A percentile compares a stretch with the other conserved stretches of the same genome.
These are phyloP conservation scores for Entelurus aequoreus DNA, from an alignment of 2,113 vertebrate species.

Conservation along the genomic window DNA sequence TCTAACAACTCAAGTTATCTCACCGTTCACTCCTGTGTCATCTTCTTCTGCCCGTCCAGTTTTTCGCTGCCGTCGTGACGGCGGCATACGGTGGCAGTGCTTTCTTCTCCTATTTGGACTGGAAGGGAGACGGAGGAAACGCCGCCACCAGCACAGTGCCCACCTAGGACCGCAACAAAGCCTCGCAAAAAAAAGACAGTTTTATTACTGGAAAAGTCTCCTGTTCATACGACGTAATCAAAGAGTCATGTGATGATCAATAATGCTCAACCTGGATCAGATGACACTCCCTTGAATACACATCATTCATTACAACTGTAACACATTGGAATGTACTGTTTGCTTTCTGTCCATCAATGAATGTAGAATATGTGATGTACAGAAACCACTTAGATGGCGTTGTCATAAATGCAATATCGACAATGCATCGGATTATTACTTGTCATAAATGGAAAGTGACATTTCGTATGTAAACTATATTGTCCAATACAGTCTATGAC, in stretches of 20 bases:
- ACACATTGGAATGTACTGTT: too few species aligned
- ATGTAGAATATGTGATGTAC: too few species aligned
- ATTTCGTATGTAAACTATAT: too few species aligned
- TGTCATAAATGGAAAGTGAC: too few species aligned
- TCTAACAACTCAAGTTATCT: background rate
- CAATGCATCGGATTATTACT: too few species aligned
- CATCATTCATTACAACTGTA: too few species aligned
- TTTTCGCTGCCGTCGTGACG: conserved; percentile 79
- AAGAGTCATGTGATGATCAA: background rate
- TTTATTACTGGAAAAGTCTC: background rate
- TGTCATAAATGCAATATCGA: too few species aligned
- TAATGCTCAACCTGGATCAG: background rate
- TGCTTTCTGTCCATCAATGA: too few species aligned
- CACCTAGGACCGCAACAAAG: conserved; percentile 37
- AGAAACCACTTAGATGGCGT: too few species aligned
- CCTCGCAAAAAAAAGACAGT: background rate
- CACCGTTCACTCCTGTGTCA: background rate
- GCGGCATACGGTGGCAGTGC: conserved; percentile 74
- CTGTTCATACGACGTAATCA: background rate
- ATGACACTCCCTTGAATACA: background rate
- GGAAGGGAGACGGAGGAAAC: conserved; percentile 78
- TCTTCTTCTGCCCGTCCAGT: conserved; percentile 64
- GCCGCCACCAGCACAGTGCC: conserved; percentile 78
- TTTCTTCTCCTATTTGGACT: conserved; percentile 81
- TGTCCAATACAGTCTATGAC: too few species aligned